Percentiles rank a stretch among this genome's conserved stretches.
phyloP scores from a whole-genome alignment of 2,888 invertebrate species.

The Sesamia inferens region DNA sequence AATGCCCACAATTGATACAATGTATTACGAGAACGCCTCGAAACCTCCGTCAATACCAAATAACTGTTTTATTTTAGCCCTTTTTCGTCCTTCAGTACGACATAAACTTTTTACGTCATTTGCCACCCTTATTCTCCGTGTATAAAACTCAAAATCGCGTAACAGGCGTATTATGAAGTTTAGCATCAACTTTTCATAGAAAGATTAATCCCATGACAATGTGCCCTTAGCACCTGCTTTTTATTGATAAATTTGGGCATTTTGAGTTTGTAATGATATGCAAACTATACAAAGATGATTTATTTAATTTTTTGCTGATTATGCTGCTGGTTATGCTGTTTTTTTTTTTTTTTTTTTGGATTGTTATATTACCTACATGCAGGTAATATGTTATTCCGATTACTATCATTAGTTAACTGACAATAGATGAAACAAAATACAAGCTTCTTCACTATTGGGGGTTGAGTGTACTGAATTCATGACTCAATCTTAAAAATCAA shows the following conservation, averaged over 20 bases:
- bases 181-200: conserved; percentile 24
- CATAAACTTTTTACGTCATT: background rate
- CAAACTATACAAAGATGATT: conserved; percentile 47
- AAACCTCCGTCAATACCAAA: conserved; percentile 55
- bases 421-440: too few species aligned
- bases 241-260: conserved; percentile 52
- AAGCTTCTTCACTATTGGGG: too few species aligned
- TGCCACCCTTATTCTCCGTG: background rate
- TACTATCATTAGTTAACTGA: too few species aligned
- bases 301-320: too few species aligned
- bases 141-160: conserved; percentile 21
- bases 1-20: conserved; percentile 80
- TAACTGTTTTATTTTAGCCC: conserved; percentile 71
- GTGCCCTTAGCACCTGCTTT: conserved; percentile 66
- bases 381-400: too few species aligned
- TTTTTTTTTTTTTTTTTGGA: too few species aligned
- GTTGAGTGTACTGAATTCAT: too few species aligned
- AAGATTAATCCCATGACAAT: conserved; percentile 66
- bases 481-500: too few species aligned
- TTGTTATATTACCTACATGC: too few species aligned
- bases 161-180: background rate
- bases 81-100: conserved; percentile 42
- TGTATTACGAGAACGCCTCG: conserved; percentile 74
- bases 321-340: background rate
- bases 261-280: conserved; percentile 50